Evolutionary conservation across 2,113 vertebrate genomes (phyloP).

Genomic region (Apteryx mantelli): DNA sequence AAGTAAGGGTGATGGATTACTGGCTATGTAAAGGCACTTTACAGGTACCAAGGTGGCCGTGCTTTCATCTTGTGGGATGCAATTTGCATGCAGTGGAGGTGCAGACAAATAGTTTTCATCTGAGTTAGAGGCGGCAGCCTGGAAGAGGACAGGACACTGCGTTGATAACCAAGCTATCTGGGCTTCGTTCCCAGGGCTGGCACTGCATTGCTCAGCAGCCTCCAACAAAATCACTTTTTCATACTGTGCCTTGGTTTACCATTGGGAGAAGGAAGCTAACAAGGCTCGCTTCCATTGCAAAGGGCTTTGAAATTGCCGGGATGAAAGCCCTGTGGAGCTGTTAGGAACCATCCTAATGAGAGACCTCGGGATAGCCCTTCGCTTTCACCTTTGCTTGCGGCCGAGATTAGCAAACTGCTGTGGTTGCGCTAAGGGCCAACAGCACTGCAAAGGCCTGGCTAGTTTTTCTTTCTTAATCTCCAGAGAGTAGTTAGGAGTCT

Average conservation of each 20-base stretch:
- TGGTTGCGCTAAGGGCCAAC: not conserved
- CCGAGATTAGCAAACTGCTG: not conserved
- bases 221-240: not conserved
- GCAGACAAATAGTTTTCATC: not conserved
- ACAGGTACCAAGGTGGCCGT: not conserved
- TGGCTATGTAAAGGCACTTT: not conserved
- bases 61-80: not conserved
- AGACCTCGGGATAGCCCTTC: not conserved
- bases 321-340: not conserved
- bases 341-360: not conserved
- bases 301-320: not conserved
- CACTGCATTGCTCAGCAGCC: not conserved
- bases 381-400: not conserved
- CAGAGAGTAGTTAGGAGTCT: not conserved
- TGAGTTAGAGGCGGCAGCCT: not conserved
- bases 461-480: not conserved
- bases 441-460: not conserved
- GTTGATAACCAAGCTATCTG: not conserved
- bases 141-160: not conserved
- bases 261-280: not conserved
- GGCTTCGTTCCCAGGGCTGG: not conserved
- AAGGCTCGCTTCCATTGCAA: not conserved
- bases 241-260: not conserved
- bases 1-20: fast-evolving
- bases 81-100: not conserved